Percentiles rank a stretch among this genome's conserved stretches.
Evolutionary conservation across 2,888 invertebrate genomes (phyloP).

Genomic region (Agrypnus murinus): DNA sequence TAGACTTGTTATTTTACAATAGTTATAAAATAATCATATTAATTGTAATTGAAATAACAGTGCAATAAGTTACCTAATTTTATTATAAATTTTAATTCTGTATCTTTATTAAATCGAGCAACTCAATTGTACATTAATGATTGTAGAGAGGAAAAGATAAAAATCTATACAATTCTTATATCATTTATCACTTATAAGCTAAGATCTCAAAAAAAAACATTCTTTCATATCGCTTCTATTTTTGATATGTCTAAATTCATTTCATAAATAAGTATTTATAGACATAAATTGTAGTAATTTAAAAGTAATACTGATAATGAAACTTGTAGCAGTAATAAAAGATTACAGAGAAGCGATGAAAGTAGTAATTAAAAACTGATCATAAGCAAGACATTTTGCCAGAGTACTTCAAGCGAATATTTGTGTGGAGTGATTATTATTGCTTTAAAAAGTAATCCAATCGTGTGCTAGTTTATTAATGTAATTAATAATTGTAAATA

Average conservation of each 20-base stretch:
- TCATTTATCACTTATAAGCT: constrained; percentile 4
- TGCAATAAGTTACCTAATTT: not conserved
- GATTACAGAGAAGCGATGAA: constrained; percentile 20
- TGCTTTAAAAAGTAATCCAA: constrained; percentile 33
- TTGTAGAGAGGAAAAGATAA: too few species aligned
- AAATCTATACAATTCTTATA: constrained; percentile 23
- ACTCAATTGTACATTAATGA: not conserved
- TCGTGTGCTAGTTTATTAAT: constrained; percentile 33
- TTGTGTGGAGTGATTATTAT: constrained; percentile 25
- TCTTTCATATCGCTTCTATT: constrained; percentile 31
- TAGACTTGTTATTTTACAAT: not conserved
- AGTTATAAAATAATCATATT: not conserved
- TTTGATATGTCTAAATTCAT: constrained; percentile 23
- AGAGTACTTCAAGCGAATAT: constrained; percentile 12
- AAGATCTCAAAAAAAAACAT: constrained; percentile 23
- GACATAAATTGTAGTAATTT: not conserved
- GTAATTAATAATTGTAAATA: constrained; percentile 57
- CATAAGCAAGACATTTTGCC: constrained; percentile 5
- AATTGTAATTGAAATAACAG: not conserved
- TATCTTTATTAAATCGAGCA: not conserved
- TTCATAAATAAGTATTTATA: constrained; percentile 11
- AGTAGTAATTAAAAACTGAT: constrained; percentile 9
- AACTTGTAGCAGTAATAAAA: constrained; percentile 11
- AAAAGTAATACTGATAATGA: constrained; percentile 5
- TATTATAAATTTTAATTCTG: not conserved